Conservation (phyloP, 2,797 vertebrate genomes). For the Anolis apletophallus region DNA sequence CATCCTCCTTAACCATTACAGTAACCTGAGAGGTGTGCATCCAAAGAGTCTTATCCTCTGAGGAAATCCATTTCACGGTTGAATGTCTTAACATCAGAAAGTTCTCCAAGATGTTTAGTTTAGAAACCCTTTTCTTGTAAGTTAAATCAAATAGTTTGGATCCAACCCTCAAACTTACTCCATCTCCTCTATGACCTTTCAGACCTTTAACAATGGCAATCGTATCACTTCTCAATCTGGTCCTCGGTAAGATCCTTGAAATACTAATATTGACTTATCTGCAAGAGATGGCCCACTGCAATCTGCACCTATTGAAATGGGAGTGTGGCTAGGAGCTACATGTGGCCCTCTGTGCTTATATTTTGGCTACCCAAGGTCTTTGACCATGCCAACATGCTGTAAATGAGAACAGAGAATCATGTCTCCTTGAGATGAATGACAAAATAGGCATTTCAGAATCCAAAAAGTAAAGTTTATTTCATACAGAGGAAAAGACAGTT, state of each 20-base stretch:
- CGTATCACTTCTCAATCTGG: too few relatives aligned
- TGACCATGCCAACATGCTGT: neutral
- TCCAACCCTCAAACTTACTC: neutral
- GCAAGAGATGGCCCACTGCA: neutral
- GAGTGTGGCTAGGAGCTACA: too few relatives aligned
- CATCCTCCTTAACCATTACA: too few relatives aligned
- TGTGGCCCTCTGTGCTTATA: neutral
- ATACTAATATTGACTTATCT: neutral
- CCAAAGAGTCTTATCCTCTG: too few relatives aligned
- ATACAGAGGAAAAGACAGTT: conserved; percentile 34
- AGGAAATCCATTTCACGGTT: too few relatives aligned
- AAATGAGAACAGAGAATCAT: neutral
- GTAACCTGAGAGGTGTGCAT: too few relatives aligned
- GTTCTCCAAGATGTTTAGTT: neutral
- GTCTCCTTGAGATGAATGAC: neutral
- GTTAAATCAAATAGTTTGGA: too few relatives aligned
- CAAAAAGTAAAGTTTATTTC: conserved; percentile 33
- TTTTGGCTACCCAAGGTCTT: neutral
- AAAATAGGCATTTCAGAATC: conserved; percentile 9
- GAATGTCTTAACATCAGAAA: neutral
- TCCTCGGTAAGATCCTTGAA: too few relatives aligned
- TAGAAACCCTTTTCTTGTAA: too few relatives aligned
- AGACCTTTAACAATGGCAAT: too few relatives aligned
- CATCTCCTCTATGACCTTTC: too few relatives aligned
- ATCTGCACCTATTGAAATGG: neutral